Conservation (phyloP, 2,797 vertebrate species). For the Scarus forsteni region DNA sequence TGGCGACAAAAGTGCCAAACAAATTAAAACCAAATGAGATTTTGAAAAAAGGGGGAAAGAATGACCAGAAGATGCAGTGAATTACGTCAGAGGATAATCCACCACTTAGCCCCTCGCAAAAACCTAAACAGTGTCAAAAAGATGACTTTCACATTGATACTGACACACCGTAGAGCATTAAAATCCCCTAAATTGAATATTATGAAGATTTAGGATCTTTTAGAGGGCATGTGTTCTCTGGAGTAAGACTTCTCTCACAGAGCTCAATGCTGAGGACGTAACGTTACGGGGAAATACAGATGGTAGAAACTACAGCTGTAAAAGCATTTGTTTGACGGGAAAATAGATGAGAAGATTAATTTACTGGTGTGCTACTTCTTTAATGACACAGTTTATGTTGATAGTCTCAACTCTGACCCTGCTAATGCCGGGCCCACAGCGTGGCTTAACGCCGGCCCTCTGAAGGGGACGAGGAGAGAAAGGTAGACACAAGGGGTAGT, state of each 20-base stretch:
- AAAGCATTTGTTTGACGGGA: constrained; percentile 80
- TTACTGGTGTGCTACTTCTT: constrained; percentile 80
- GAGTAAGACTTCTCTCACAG: no score
- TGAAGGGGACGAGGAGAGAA: constrained; percentile 66
- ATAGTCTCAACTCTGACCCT: constrained; percentile 66
- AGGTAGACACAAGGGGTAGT: constrained; percentile 81
- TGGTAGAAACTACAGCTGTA: constrained; percentile 59
- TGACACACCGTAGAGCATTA: constrained; percentile 38
- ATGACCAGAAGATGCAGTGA: constrained; percentile 43
- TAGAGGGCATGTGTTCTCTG: constrained; percentile 7
- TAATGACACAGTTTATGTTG: constrained; percentile 80
- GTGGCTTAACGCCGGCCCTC: constrained; percentile 70
- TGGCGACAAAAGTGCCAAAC: constrained; percentile 33
- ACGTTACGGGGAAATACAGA: constrained; percentile 67
- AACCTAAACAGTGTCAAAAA: constrained; percentile 37
- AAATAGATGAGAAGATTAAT: constrained; percentile 82
- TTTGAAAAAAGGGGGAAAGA: constrained; percentile 43
- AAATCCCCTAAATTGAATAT: constrained; percentile 51
- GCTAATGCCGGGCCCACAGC: constrained; percentile 67
- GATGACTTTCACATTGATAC: constrained; percentile 30
- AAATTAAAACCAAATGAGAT: constrained; percentile 51
- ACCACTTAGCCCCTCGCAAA: constrained; percentile 56
- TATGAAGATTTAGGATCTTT: constrained; percentile 37
- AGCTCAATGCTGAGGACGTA: constrained; percentile 17
- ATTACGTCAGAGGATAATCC: constrained; percentile 54